Evolutionary conservation across 2,797 vertebrate genomes (phyloP).

Genomic region (Danio albolineatus): DNA sequence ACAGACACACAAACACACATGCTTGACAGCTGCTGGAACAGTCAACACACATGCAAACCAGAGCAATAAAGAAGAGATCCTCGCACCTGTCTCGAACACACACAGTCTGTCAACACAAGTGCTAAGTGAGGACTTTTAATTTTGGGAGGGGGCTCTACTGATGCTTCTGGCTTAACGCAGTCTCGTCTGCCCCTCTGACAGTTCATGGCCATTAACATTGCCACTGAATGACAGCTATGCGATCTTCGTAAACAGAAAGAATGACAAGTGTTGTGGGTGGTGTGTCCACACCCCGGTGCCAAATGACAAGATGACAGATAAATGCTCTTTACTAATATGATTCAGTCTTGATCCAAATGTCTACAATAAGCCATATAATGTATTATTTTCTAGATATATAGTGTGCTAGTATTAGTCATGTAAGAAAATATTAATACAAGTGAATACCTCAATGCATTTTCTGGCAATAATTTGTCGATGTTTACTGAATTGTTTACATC

Average conservation of each 20-base stretch:
- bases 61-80: slow-evolving; percentile 10
- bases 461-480: too few relatives aligned
- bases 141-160: not conserved
- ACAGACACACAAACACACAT: not conserved
- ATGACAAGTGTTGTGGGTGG: slow-evolving; percentile 2
- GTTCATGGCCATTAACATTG: slow-evolving; percentile 27
- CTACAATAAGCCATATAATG: not conserved
- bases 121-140: slow-evolving; percentile 23
- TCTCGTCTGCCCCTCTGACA: slow-evolving; percentile 33
- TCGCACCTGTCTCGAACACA: slow-evolving; percentile 36
- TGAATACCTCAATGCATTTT: too few relatives aligned
- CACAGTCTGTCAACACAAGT: slow-evolving; percentile 35
- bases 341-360: not conserved
- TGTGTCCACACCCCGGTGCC: not conserved
- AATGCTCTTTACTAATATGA: not conserved
- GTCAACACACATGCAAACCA: slow-evolving; percentile 5
- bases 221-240: slow-evolving; percentile 12
- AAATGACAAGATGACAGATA: slow-evolving; percentile 21
- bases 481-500: too few relatives aligned
- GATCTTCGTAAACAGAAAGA: slow-evolving; percentile 3
- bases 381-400: too few relatives aligned
- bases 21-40: slow-evolving; percentile 5
- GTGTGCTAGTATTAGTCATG: too few relatives aligned
- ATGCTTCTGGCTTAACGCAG: slow-evolving; percentile 19
- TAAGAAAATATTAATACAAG: too few relatives aligned